These are phyloP conservation scores for Callionymus lyra DNA, from an alignment of 2,113 vertebrate species.

Conservation along the genomic window DNA sequence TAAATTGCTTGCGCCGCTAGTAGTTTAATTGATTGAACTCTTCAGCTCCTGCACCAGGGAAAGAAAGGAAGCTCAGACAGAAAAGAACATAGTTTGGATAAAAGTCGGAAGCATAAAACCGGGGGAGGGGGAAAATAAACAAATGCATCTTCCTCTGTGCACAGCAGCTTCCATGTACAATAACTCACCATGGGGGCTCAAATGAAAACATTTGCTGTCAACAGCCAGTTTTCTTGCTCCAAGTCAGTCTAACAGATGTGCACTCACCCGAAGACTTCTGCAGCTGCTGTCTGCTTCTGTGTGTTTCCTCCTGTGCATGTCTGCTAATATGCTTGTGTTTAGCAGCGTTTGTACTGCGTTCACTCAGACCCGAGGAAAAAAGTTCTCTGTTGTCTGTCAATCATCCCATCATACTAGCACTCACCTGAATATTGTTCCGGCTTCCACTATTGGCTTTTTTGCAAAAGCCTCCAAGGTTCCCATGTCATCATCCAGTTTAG, in stretches of 20 bases:
- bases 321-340: slow-evolving; percentile 9
- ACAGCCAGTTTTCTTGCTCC: slow-evolving; percentile 38
- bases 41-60: slow-evolving; percentile 1
- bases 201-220: slow-evolving; percentile 53
- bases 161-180: slow-evolving; percentile 23
- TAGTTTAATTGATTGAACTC: slow-evolving; percentile 48
- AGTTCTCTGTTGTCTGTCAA: slow-evolving; percentile 43
- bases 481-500: slow-evolving; percentile 44
- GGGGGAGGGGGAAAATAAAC: slow-evolving; percentile 1
- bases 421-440: slow-evolving; percentile 52
- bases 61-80: slow-evolving; percentile 18
- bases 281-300: slow-evolving; percentile 43
- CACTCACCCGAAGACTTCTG: slow-evolving; percentile 45
- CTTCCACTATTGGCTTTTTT: slow-evolving; percentile 35
- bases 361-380: slow-evolving; percentile 13
- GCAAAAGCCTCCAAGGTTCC: slow-evolving; percentile 31
- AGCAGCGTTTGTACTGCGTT: slow-evolving; percentile 22
- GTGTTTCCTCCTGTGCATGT: slow-evolving; percentile 3
- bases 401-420: slow-evolving; percentile 53
- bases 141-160: too few relatives aligned
- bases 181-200: slow-evolving; percentile 39
- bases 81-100: slow-evolving; percentile 8
- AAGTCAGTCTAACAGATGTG: slow-evolving; percentile 57
- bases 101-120: slow-evolving; percentile 8
- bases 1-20: slow-evolving; percentile 24